A percentile compares a stretch with the other conserved stretches of the same genome.
These are phyloP conservation scores for Cynocephalus volans DNA, from an alignment of 2,113 vertebrate genomes.

Conservation along the genomic window DNA sequence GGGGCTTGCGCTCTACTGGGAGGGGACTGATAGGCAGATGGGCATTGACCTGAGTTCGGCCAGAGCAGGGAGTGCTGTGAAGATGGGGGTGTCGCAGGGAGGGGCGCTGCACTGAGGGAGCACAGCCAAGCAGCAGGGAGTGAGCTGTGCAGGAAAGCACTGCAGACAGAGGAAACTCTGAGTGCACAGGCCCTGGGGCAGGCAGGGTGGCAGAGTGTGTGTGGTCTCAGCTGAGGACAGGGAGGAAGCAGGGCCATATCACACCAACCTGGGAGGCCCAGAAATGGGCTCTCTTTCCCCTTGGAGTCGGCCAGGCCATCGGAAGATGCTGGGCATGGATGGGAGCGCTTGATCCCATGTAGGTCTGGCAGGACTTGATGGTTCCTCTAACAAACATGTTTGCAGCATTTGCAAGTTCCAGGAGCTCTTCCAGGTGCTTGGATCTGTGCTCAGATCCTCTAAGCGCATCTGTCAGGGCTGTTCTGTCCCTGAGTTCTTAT, in stretches of 20 bases:
- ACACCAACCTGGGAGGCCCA: fast-evolving
- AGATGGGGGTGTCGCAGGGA: not conserved
- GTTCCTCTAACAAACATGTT: not conserved
- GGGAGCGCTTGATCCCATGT: too few species aligned
- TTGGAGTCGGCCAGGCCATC: not conserved
- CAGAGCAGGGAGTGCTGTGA: not conserved
- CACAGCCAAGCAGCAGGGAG: too few species aligned
- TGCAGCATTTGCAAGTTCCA: fast-evolving
- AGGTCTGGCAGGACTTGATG: not conserved
- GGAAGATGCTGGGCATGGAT: not conserved
- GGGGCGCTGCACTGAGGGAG: not conserved
- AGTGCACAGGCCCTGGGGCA: not conserved
- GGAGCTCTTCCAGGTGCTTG: not conserved
- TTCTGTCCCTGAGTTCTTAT: not conserved
- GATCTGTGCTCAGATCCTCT: not conserved
- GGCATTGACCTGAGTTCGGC: fast-evolving
- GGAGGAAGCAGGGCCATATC: not conserved
- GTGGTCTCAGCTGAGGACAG: fast-evolving
- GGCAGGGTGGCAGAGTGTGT: fast-evolving
- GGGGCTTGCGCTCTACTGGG: not conserved
- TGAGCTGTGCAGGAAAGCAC: fast-evolving
- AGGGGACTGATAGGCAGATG: not conserved
- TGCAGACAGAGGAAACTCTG: too few species aligned
- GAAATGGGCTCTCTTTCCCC: not conserved
- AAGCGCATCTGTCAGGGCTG: not conserved